Percentiles rank a stretch among this genome's conserved stretches.
Evolutionary conservation across 2,797 vertebrate genomes (phyloP).

Genomic region (Paramormyrops hopkinsi): DNA sequence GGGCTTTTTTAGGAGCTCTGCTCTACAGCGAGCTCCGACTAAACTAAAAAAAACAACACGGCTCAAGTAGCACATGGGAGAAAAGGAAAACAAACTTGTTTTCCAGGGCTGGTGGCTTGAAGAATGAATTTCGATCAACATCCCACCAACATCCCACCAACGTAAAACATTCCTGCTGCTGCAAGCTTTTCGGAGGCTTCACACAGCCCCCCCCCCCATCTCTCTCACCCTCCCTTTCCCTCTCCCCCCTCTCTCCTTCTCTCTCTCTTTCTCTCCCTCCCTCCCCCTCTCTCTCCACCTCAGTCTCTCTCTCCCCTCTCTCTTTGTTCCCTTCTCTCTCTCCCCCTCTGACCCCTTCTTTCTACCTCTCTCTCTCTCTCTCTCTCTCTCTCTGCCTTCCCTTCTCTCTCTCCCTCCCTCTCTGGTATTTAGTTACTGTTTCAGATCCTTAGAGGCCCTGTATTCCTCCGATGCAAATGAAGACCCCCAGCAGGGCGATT

Average conservation of each 20-base stretch:
- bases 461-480: constrained; percentile 44
- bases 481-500: constrained; percentile 40
- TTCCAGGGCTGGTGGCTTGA: neutral
- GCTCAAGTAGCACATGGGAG: neutral
- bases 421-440: constrained; percentile 16
- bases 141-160: neutral
- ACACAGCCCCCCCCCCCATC: neutral
- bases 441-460: neutral
- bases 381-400: neutral
- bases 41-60: neutral
- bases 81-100: neutral
- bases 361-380: neutral
- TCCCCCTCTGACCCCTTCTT: neutral
- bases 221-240: neutral
- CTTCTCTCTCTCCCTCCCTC: neutral
- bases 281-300: neutral
- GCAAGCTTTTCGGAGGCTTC: neutral
- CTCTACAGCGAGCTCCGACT: neutral
- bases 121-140: neutral
- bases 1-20: neutral
- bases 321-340: neutral
- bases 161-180: neutral
- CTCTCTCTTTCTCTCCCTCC: neutral
- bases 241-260: neutral
- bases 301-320: neutral